Base-by-base conservation (phyloP, 2,797 vertebrate genomes). In the Percopsis omiscomaycus region DNA sequence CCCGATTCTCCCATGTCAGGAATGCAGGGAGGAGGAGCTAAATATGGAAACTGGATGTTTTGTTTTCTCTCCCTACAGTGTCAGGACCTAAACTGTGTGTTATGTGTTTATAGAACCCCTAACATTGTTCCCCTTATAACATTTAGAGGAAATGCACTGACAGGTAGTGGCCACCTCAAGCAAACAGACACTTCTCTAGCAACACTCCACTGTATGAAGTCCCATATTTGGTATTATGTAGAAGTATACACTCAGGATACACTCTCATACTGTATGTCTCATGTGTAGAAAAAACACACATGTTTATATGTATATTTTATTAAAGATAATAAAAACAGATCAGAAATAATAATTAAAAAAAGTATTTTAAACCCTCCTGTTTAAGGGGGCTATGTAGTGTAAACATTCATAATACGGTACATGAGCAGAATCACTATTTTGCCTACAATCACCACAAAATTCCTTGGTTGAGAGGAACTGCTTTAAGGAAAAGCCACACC, bases 171-270 rank as follows among this genome's bases (percentile, higher is more conserved):
- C 32, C 71, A 52, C 61, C 66, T 66, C 75, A 6, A 58, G 49
- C 58, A 75, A 66, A 79, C 44, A 71, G 49, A 46, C 28, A 68
- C 64, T 68, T 68, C 56, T 71, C 47, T 8, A 0, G 8, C 3
- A n/a, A 47, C 46, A 12, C 46, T 3, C 44, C 5, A 45, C 5
- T n/a, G 42, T 22, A 58, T 53, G n/a, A n/a, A 30, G 0, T 28
- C 2, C 5, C 51, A 46, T 3, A 12, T 2, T 15, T 14, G 13
- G 5, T 47, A n/a, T n/a, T n/a, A 5, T 47, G 46, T 12, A 47
- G 44, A 47, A n/a, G 46, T n/a, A 47, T 3, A 47, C 11, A n/a
- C 11, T 12, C 11, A 8, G 22, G 22, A 22, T 22, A 22, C 22
- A 22, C 22, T 22, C 46, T 47, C 11, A 12, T 47, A 11, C 3